phyloP scores from a whole-genome alignment of 2,113 vertebrate species.

The Stercorarius parasiticus region DNA sequence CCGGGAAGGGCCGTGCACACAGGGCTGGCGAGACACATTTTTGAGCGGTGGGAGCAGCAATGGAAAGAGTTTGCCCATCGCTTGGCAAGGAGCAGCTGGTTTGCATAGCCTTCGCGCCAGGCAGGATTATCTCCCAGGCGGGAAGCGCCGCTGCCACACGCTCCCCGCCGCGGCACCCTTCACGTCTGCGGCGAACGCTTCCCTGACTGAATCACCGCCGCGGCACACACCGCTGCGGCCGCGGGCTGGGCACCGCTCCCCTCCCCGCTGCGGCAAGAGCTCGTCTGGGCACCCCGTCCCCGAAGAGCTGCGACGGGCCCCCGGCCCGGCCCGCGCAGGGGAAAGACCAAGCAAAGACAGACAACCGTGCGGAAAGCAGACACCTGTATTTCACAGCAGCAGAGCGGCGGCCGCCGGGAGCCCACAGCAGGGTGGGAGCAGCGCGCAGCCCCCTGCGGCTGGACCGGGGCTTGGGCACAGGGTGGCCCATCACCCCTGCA shows the following conservation, averaged over 20 bases:
- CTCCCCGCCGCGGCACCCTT: background rate
- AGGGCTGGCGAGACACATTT: background rate
- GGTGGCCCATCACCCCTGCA: accelerated
- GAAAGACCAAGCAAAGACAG: background rate
- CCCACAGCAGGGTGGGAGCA: accelerated
- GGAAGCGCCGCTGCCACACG: background rate
- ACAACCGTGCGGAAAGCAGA: accelerated
- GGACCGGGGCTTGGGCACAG: too few relatives aligned
- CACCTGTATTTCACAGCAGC: background rate
- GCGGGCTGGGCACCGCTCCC: accelerated
- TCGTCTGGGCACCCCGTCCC: background rate
- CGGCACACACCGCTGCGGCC: background rate
- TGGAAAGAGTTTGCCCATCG: background rate
- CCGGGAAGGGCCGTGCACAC: background rate
- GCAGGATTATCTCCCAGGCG: background rate
- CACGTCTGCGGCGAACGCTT: accelerated
- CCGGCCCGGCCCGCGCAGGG: accelerated
- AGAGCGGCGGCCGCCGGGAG: accelerated
- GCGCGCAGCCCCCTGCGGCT: too few relatives aligned
- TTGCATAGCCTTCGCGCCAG: background rate
- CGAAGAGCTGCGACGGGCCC: background rate
- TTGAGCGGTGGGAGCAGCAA: accelerated
- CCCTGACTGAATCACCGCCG: background rate
- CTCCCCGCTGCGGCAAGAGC: too few relatives aligned
- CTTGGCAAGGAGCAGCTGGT: background rate